Conservation (phyloP, 2,888 invertebrate species). For the Halocaridina rubra region DNA sequence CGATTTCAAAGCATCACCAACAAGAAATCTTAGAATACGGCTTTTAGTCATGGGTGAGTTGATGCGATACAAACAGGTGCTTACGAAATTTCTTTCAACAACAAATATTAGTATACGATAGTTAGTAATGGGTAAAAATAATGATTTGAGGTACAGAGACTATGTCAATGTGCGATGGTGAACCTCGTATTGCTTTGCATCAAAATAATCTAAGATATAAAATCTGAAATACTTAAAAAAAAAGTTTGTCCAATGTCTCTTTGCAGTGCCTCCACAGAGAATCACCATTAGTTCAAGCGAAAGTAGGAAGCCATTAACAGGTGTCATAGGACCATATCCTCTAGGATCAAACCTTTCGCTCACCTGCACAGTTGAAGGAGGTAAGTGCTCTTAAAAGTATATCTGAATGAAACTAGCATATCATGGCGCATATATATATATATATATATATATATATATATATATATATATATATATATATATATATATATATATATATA, state of each 20-base stretch:
- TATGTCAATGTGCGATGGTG: no score
- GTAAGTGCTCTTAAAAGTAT: neutral
- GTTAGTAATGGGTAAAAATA: no score
- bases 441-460: neutral
- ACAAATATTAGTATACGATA: no score
- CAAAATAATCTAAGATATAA: no score
- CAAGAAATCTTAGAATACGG: slow-evolving; percentile 37
- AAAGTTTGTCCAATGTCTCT: no score
- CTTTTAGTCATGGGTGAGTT: slow-evolving; percentile 44
- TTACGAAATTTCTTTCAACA: no score
- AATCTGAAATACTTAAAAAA: no score
- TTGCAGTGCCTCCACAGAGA: slow-evolving; percentile 31
- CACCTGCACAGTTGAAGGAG: slow-evolving; percentile 25
- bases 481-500: neutral
- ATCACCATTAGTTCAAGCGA: slow-evolving; percentile 5
- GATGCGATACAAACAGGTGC: no score
- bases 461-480: no score
- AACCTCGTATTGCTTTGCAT: no score
- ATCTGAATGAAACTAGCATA: neutral
- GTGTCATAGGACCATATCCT: slow-evolving; percentile 28
- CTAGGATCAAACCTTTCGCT: slow-evolving; percentile 18
- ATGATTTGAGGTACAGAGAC: no score
- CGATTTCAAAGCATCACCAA: slow-evolving; percentile 47
- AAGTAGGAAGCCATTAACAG: slow-evolving; percentile 2
- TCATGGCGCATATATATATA: neutral